These are phyloP conservation scores for Thera obeliscata DNA, from an alignment of 2,888 invertebrate species.

Conservation along the genomic window DNA sequence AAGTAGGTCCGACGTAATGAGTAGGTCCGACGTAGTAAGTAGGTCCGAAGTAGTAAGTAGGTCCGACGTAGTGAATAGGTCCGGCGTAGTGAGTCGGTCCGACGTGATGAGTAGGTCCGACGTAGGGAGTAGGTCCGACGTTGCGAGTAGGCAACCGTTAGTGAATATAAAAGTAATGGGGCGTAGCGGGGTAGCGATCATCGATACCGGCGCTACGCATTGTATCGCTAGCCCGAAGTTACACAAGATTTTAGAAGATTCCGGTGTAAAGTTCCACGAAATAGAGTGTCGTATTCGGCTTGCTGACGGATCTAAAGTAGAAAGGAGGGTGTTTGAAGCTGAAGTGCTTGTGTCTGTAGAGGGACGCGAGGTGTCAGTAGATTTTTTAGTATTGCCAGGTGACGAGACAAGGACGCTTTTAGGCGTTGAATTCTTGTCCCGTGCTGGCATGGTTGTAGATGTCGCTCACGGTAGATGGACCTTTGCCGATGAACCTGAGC, in stretches of 20 bases:
- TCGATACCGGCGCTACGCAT: not conserved
- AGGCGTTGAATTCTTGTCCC: slow-evolving; percentile 1
- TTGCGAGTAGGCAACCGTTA: too few relatives aligned
- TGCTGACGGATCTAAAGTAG: not conserved
- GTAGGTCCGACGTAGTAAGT: too few relatives aligned
- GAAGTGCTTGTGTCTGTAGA: not conserved
- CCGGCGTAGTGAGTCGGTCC: too few relatives aligned
- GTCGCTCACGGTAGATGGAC: not conserved
- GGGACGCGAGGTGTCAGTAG: not conserved
- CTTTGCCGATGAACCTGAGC: not conserved
- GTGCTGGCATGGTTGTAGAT: not conserved
- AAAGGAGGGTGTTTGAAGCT: not conserved
- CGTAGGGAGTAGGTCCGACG: too few relatives aligned
- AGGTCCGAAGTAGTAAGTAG: too few relatives aligned
- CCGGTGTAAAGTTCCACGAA: not conserved
- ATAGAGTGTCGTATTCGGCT: not conserved
- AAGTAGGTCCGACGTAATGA: too few relatives aligned
- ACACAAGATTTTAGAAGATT: not conserved
- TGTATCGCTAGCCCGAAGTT: not conserved
- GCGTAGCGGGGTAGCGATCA: too few relatives aligned
- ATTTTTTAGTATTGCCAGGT: not conserved
- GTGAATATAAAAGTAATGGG: too few relatives aligned
- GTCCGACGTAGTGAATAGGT: too few relatives aligned
- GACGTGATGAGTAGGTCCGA: too few relatives aligned
- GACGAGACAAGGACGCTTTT: not conserved